Percentiles rank a stretch among this genome's conserved stretches.
phyloP scores from a whole-genome alignment of 2,113 vertebrate species.

The Ptychochromis oligacanthus region DNA sequence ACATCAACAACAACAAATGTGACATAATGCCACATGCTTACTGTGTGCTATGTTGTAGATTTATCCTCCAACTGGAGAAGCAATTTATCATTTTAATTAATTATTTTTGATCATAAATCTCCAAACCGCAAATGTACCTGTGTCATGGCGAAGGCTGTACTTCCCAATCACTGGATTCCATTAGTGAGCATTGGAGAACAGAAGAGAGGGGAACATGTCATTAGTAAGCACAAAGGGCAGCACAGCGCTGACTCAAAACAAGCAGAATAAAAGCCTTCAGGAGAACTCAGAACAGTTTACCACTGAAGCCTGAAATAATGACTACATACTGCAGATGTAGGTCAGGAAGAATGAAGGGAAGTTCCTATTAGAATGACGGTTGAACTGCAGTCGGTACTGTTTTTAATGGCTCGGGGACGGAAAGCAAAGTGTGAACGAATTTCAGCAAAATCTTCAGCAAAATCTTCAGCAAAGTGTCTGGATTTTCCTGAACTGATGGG shows the following conservation, averaged over 20 bases:
- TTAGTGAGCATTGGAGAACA: neutral
- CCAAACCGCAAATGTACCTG: constrained; percentile 80
- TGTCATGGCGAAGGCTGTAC: constrained; percentile 94
- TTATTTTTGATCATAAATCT: neutral
- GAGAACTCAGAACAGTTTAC: constrained; percentile 14
- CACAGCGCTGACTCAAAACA: constrained; percentile 31
- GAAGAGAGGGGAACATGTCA: constrained; percentile 10
- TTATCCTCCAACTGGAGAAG: neutral
- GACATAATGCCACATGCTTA: neutral
- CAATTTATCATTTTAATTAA: neutral
- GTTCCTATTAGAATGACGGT: neutral
- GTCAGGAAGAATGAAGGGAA: constrained; percentile 11
- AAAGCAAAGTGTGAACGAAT: neutral
- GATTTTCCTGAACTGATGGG: neutral
- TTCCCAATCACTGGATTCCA: constrained; percentile 91
- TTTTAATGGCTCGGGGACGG: constrained; percentile 18
- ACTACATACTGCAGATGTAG: constrained; percentile 36
- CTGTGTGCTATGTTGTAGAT: neutral
- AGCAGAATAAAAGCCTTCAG: constrained; percentile 7
- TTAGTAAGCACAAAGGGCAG: constrained; percentile 36
- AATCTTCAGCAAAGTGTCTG: neutral
- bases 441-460: neutral
- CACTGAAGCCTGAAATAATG: constrained; percentile 46
- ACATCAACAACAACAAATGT: neutral
- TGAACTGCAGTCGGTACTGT: constrained; percentile 8